Evolutionary conservation across 1,140 invertebrate genomes (phyloP), one percentile per base, ranked within the genome.

Genomic region (Drosophila seguyi): DNA sequence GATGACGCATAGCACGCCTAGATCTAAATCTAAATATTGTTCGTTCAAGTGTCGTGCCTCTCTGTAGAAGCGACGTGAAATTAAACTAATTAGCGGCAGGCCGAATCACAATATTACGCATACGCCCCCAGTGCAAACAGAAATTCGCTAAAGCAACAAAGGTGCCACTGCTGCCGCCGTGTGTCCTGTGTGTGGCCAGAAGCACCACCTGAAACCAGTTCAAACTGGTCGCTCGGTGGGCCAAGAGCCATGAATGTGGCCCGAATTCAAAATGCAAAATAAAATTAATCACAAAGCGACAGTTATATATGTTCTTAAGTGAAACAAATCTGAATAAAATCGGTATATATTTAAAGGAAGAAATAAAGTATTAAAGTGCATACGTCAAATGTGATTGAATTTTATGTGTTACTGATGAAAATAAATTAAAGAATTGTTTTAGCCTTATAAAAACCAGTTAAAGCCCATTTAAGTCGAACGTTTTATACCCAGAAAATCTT

Each of bases 71-170:
- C 20, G 27, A 59, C 14, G 44, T 29, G 44, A 59, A 65, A 65
- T 66, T 50, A 55, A 75, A 74, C 57, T 39, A 75, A 65, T 66
- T 75, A 60, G 20, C 34, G 39, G 63, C 56, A 48, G 63, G 57
- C 63, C 25, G 38, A 63, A 18, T 14, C 22, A 36, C 22, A 65
- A 75, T 65, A 75, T 75, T 75, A 75, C 73, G 73, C 69, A 75
- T 75, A 75, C 72, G 72, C 41, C 69, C 31, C 60, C n/a, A 13
- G 31, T 14, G 48, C 69, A 74, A 74, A 62, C 39, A 41, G 27
- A 74, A 62, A 53, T 45, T 53, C 56, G 42, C 50, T 58, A 71
- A 73, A 31, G 25, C 50, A 27, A 66, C 27, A 34, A 72, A 34
- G 29, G 67, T 71, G 68, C 34, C 42, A 38, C 31, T 2, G 42